Percentiles rank a stretch among this genome's conserved stretches.
phyloP scores from a whole-genome alignment of 23 tunicate species.

The Phallusia fumigata region DNA sequence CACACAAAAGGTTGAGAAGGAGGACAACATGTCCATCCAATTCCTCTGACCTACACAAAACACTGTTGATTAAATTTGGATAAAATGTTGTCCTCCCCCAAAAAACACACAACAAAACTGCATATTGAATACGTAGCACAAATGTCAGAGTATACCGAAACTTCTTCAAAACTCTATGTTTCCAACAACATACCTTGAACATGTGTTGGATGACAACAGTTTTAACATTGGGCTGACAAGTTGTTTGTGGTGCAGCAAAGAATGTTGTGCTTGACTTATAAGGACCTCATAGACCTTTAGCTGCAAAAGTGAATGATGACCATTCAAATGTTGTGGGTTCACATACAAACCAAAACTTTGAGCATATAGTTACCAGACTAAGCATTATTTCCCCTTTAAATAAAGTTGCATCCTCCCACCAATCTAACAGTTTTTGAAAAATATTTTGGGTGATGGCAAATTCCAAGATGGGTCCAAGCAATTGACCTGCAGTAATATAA shows the following conservation, averaged over 20 bases:
- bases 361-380: constrained; percentile 29
- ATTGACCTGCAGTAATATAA: constrained; percentile 24
- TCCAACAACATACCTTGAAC: constrained; percentile 22
- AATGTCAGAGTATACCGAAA: not conserved
- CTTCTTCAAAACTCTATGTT: not conserved
- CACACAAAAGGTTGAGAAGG: constrained; percentile 83
- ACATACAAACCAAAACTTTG: not conserved
- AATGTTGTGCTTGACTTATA: constrained; percentile 90
- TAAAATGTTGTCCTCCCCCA: too few species aligned
- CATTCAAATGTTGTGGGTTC: too few species aligned
- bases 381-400: constrained; percentile 46
- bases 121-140: too few species aligned
- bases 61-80: too few species aligned
- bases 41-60: constrained; percentile 68
- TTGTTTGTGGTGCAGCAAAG: constrained; percentile 91
- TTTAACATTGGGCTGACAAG: constrained; percentile 77
- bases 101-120: too few species aligned
- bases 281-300: constrained; percentile 86
- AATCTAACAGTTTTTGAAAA: constrained; percentile 56
- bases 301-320: constrained; percentile 12
- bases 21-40: constrained; percentile 76
- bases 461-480: constrained; percentile 67
- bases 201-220: constrained; percentile 49
- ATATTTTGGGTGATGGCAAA: constrained; percentile 62
- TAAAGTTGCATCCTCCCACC: constrained; percentile 52